Evolutionary conservation across 2,888 invertebrate species (phyloP), one percentile per base, ranked within the genome.

Genomic region (Sminthurides aquaticus): DNA sequence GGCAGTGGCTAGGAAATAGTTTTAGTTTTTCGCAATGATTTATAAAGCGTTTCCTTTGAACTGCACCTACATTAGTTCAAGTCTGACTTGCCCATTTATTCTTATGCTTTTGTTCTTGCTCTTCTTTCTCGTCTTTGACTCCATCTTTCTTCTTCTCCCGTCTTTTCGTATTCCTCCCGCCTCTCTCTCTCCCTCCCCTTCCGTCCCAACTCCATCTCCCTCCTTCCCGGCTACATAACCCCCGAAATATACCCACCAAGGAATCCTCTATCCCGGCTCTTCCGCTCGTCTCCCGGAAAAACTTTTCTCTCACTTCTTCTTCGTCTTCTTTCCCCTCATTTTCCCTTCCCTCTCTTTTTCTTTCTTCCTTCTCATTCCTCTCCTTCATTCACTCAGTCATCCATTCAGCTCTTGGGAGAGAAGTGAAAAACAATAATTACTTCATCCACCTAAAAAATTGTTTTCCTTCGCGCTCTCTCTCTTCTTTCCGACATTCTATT

Each of bases 1-100:
- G 49, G 62, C 62, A 62, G 63, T 59, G 63, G 62, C 60, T 65
- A 65, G 68, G 65, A 68, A 68, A 68, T 68, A 68, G 68, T 68
- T 65, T 66, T 68, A 57, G 64, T 68, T 68, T 69, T 69, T 69
- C 66, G 69, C 69, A 66, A 69, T 69, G 69, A 69, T 69, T 69
- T 69, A 69, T 69, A 64, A 64, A 69, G 65, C 66, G 65, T 62
- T 65, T 66, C 69, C 66, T 69, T 67, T 69, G 66, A 69, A 66
- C 69, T 67, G 65, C 69, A 69, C 69, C 66, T 62, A 69, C 69
- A 69, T 69, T 69, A 69, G 69, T 60, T 64, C 62, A 57, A 69
- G 69, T 66, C 69, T 64, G 69, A 67, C 64, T 66, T 57, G 64
- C 54, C 66, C 69, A 69, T 69, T 69, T 69, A 67, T 69, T 67